Evolutionary conservation across 2,113 vertebrate species (phyloP).

Genomic region (Pteropus alecto): DNA sequence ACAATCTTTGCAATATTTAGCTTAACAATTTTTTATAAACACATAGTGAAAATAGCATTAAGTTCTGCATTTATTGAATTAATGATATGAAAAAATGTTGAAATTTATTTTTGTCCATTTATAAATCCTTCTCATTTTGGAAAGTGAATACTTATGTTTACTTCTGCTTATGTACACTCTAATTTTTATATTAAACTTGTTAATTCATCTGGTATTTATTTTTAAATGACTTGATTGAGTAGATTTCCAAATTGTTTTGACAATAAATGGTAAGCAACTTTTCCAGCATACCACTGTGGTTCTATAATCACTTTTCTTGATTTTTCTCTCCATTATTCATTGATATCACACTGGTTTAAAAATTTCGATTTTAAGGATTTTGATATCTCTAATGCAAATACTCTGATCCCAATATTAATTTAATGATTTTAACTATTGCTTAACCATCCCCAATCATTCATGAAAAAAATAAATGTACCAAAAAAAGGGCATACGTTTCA

Average conservation of each 20-base stretch:
- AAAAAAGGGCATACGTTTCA: neutral
- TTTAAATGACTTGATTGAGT: neutral
- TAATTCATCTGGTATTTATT: neutral
- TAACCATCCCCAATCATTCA: neutral
- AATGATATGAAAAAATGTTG: neutral
- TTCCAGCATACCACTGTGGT: neutral
- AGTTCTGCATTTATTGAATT: neutral
- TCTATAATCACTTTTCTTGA: neutral
- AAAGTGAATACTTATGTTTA: neutral
- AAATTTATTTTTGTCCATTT: neutral
- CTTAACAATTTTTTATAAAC: neutral
- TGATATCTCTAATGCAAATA: neutral
- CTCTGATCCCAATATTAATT: neutral
- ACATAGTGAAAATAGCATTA: neutral
- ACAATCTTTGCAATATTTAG: neutral
- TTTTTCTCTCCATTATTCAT: neutral
- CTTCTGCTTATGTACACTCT: neutral
- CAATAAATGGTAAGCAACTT: neutral
- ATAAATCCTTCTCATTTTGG: neutral
- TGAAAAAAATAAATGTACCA: neutral
- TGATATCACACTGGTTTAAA: neutral
- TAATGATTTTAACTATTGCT: neutral
- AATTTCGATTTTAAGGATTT: neutral
- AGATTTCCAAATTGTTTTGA: neutral
- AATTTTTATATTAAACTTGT: neutral